Base-by-base conservation (phyloP, 2,888 invertebrate genomes). In the Apotomis betuletana region DNA sequence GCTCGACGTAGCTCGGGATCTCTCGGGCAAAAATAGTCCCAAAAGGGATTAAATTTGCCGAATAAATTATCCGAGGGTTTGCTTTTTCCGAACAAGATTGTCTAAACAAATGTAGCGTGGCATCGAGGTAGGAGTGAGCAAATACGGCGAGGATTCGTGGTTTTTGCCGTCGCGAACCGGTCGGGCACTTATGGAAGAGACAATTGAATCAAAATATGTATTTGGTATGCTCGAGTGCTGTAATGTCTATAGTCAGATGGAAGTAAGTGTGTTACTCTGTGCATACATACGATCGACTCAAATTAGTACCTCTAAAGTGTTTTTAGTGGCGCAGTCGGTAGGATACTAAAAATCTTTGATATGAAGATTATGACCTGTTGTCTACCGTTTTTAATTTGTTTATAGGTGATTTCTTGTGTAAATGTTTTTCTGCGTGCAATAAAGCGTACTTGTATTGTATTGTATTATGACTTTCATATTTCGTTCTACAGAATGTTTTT, bases 1-100 rank as follows among this genome's bases (percentile, higher is more conserved):
- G 52, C 54, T n/a, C 38, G 46, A 44, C 58, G 72, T 74, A 75
- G 76, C 74, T 70, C 67, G 62, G 71, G 69, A 72, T 74, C 73
- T 73, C 72, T 69, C 75, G 77, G 76, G 76, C 75, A 78, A 80
- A 82, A 80, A 83, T 82, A 83, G 81, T 84, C 83, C 84, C 79
- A 78, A 61, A 75, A 77, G 81, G 83, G 81, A 84, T 84, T 84
- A 84, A 84, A 83, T 83, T 80, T 79, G 73, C 78, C 75, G 77
- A 72, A 82, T 81, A 84, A 85, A 84, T 85, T 83, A 83, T 83
- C 78, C 78, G 77, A 71, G 71, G 77, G 76, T 67, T 69, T 75
- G 74, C 76, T 79, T 84, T 83, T 83, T 79, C 76, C 74, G 74
- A 77, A 79, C 77, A 70, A 75, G 77, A 77, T 77, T 75, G 75